Conservation (phyloP, 1,140 invertebrate genomes). For the Phocides pigmalion region DNA sequence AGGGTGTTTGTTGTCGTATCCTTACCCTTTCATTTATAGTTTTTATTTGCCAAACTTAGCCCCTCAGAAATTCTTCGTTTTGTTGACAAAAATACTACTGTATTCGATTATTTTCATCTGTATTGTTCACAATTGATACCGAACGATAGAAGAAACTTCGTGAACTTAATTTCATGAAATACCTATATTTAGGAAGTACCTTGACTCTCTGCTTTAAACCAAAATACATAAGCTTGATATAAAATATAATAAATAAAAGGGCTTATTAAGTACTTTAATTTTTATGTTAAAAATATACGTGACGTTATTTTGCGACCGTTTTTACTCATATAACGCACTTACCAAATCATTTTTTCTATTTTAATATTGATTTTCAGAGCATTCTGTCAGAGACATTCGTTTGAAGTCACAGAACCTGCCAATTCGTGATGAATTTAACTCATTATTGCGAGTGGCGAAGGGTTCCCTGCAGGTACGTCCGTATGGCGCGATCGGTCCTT, state of each 20-base stretch:
- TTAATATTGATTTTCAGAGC: too few species aligned
- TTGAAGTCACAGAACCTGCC: slow-evolving; percentile 17
- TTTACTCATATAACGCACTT: too few species aligned
- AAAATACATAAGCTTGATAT: too few species aligned
- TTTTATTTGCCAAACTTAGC: slow-evolving; percentile 46
- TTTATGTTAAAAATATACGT: too few species aligned
- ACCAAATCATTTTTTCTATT: too few species aligned
- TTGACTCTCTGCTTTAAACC: too few species aligned
- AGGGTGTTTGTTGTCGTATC: slow-evolving; percentile 74
- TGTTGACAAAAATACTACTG: slow-evolving; percentile 5
- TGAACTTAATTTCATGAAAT: too few species aligned
- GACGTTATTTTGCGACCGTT: too few species aligned
- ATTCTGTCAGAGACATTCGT: slow-evolving; percentile 8
- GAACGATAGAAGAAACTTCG: too few species aligned
- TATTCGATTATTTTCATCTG: slow-evolving; percentile 3
- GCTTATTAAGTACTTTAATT: too few species aligned
- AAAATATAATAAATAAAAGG: too few species aligned
- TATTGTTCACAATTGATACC: neutral
- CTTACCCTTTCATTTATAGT: slow-evolving; percentile 69
- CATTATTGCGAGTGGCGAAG: slow-evolving; percentile 47
- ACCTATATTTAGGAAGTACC: too few species aligned
- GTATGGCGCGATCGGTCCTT: slow-evolving; percentile 78
- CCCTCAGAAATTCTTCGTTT: slow-evolving; percentile 16
- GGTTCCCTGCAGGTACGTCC: slow-evolving; percentile 77
- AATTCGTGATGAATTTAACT: slow-evolving; percentile 37